Conservation (phyloP, 2,888 invertebrate species). For the Drosophila fungiperda region DNA sequence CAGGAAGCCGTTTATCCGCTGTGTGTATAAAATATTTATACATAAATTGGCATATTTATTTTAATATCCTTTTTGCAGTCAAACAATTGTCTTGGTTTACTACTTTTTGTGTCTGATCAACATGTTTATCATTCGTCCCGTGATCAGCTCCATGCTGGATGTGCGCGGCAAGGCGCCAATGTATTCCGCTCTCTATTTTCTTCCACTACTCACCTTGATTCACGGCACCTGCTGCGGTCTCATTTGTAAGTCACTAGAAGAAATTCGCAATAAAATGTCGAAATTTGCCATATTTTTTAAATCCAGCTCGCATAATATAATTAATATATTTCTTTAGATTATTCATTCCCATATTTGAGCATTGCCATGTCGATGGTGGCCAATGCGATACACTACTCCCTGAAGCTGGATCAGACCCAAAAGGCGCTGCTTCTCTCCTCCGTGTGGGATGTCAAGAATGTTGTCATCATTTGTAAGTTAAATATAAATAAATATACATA, state of each 20-base stretch:
- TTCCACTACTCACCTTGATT: conserved; percentile 93
- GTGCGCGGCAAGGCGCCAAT: conserved; percentile 92
- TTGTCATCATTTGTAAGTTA: conserved; percentile 88
- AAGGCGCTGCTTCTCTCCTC: conserved; percentile 91
- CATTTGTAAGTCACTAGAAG: conserved; percentile 88
- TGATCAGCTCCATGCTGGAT: conserved; percentile 89
- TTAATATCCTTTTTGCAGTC: conserved; percentile 86
- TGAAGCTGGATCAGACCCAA: conserved; percentile 93
- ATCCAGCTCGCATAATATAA: background rate
- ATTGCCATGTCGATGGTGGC: conserved; percentile 96
- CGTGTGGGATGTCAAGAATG: conserved; percentile 91
- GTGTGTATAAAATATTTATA: conserved; percentile 87
- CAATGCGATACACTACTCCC: conserved; percentile 96
- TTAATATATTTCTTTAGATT: conserved; percentile 87
- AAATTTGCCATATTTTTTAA: background rate
- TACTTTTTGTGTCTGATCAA: conserved; percentile 93
- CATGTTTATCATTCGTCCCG: conserved; percentile 92
- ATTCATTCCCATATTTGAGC: conserved; percentile 96
- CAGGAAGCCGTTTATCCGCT: conserved; percentile 99
- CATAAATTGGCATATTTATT: background rate
- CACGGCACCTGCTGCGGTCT: conserved; percentile 96
- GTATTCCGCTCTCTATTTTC: conserved; percentile 97
- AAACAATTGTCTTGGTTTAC: conserved; percentile 96
- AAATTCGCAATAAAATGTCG: background rate
- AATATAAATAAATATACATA: background rate